Base-by-base conservation (phyloP, 2,113 vertebrate species). In the Pagrus major region DNA sequence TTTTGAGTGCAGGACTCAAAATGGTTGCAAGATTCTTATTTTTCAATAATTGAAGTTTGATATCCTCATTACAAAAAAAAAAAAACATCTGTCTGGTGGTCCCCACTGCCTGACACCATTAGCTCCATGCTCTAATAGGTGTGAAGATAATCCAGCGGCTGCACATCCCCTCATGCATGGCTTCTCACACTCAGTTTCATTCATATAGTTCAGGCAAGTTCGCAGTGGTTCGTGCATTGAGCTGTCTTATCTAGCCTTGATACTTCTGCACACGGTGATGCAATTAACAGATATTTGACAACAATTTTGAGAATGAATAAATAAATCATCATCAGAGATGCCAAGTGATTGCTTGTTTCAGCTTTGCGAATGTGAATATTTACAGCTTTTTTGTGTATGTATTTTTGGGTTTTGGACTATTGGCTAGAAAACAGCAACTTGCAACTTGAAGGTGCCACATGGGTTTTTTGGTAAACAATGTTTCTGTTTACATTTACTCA, bases 151-250 rank as follows among this genome's bases (percentile, higher is more conserved):
- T 79, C 44, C 44, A 21, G 29, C 20, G 52, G 60, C 66, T 92
- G 72, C 86, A 69, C 70, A 83, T 77, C 81, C 71, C 87, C 81
- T 89, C 91, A 86, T 74, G 87, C 77, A 12, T 90, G 91, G 84
- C 77, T 66, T 61, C 67, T 65, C 65, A 44, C 49, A 10, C 75
- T 47, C 39, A 49, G 2, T 41, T 44, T 63, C 54, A 4, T 27
- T 78, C 23, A 27, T 71, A 64, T 25, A 39, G 44, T 64, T 20
- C 11, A 20, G 58, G 37, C 54, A 65, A 31, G 14, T 76, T 23
- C 20, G 37, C n/a, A 29, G 11, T 5, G 10, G 27, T 47, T 68
- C 23, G 1, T 59, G 44, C 18, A 29, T 21, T 54, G 44, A 74
- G 25, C 35, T 42, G 56, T 47, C 12, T n/a, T 37, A 27, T 41